These are phyloP conservation scores for Cheiracanthium punctorium DNA, from an alignment of 2,888 invertebrate genomes.

Conservation along the genomic window DNA sequence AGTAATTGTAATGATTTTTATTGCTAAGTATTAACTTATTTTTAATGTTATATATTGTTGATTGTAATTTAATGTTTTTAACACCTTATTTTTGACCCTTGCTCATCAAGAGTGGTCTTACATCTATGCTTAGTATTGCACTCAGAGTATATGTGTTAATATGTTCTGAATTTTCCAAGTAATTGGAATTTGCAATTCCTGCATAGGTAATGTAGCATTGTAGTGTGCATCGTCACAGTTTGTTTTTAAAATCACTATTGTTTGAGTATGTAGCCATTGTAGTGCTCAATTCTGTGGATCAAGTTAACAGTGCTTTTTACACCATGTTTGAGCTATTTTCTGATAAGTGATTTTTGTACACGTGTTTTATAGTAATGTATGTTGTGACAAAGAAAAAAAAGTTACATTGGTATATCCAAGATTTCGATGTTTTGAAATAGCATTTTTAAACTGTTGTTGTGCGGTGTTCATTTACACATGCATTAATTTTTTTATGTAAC, in stretches of 20 bases:
- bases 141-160: conserved; percentile 28
- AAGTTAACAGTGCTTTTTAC: conserved; percentile 66
- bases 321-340: conserved; percentile 66
- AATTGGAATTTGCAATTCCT: conserved; percentile 29
- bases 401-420: conserved; percentile 47
- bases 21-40: conserved; percentile 41
- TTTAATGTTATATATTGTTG: conserved; percentile 60
- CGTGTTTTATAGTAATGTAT: conserved; percentile 62
- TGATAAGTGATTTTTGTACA: conserved; percentile 60
- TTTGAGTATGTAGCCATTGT: conserved; percentile 51
- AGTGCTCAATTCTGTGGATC: conserved; percentile 62
- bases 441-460: conserved; percentile 64
- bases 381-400: conserved; percentile 56
- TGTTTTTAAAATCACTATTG: conserved; percentile 54
- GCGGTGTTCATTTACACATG: conserved; percentile 42
- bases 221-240: conserved; percentile 47
- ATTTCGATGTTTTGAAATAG: conserved; percentile 66
- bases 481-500: conserved; percentile 38
- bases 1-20: conserved; percentile 63
- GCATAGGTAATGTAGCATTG: conserved; percentile 33
- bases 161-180: conserved; percentile 31
- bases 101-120: conserved; percentile 42
- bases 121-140: conserved; percentile 35
- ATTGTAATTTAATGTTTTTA: conserved; percentile 53
- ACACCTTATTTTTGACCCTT: conserved; percentile 54